phyloP scores from a whole-genome alignment of 2,888 invertebrate species.

The Phyllotreta cruciferae region DNA sequence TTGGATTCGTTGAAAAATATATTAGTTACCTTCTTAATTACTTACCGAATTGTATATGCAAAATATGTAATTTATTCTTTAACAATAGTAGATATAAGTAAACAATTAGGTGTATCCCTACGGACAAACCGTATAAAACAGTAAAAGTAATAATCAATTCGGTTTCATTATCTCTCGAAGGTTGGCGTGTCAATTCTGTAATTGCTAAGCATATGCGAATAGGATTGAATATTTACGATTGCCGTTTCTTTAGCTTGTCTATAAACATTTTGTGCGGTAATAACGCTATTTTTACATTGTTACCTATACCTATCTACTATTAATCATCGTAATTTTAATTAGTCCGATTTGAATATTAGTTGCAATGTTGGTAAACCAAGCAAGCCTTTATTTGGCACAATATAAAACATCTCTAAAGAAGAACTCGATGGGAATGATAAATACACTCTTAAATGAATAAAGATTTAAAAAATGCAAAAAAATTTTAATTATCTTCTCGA shows the following conservation, averaged over 20 bases:
- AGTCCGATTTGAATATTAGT: no score
- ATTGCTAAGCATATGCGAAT: constrained; percentile 10
- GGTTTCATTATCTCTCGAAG: constrained; percentile 31
- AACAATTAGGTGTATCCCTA: background rate
- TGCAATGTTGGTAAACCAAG: no score
- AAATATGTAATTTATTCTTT: no score
- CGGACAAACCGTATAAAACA: constrained; percentile 3
- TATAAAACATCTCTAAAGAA: no score
- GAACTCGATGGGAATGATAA: no score
- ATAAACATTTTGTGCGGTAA: constrained; percentile 1
- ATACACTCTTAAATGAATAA: no score
- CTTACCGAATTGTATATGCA: no score
- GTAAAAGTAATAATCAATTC: constrained; percentile 26
- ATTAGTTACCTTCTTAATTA: no score
- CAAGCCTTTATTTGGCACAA: no score
- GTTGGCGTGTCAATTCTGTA: constrained; percentile 29
- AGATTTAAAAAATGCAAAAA: no score
- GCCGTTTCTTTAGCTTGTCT: background rate
- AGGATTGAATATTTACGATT: constrained; percentile 13
- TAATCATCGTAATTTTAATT: background rate
- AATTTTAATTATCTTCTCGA: no score
- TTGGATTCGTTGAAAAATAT: no score
- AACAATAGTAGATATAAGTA: background rate
- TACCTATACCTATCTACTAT: background rate
- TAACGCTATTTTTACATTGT: background rate